Base-by-base conservation (phyloP, 1,140 invertebrate genomes). In the Papilio dardanus region DNA sequence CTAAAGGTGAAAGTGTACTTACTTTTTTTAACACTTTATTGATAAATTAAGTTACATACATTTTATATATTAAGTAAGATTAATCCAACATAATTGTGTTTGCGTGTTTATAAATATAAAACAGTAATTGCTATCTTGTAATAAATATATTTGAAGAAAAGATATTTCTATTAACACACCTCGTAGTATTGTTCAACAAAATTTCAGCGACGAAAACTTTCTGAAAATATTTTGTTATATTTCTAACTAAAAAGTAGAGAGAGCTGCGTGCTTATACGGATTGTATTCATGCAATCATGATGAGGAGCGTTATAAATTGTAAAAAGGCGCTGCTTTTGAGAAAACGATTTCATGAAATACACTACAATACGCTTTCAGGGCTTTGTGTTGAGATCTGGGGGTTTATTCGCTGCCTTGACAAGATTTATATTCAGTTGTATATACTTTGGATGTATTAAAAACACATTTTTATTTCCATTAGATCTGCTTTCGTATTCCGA, bases 291-390 rank as follows among this genome's bases (percentile, higher is more conserved):
- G 82, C 82, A 83, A 90, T 86, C 85, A 83, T 81, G 81, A 88
- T 87, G 84, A 88, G 88, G 85, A 79, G 83, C 81, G 86, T 88
- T 90, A 87, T 90, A 89, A 89, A 92, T 90, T 86, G 86, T 85
- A 90, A 89, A 89, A 91, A 91, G 85, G 82, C 84, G 84, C 79
- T 77, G 83, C 82, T 90, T 88, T 86, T 88, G 84, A 85, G 87
- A 86, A 86, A 88, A 81, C 88, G 88, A 86, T 92, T 88, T 88
- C 85, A 86, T 83, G 83, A 90, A 92, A 84, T 82, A 85, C 85
- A 85, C 86, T 85, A 91, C 86, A 90, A 89, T 89, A 83, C 86
- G 81, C 79, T 84, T 77, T 74, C 79, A 68, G 80, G 77, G 86
- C 81, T 88, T 90, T 89, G 86, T 90, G 79, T 86, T 75, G 78